Evolutionary conservation across 2,797 vertebrate species (phyloP).

Genomic region (Acipenser transmontanus): DNA sequence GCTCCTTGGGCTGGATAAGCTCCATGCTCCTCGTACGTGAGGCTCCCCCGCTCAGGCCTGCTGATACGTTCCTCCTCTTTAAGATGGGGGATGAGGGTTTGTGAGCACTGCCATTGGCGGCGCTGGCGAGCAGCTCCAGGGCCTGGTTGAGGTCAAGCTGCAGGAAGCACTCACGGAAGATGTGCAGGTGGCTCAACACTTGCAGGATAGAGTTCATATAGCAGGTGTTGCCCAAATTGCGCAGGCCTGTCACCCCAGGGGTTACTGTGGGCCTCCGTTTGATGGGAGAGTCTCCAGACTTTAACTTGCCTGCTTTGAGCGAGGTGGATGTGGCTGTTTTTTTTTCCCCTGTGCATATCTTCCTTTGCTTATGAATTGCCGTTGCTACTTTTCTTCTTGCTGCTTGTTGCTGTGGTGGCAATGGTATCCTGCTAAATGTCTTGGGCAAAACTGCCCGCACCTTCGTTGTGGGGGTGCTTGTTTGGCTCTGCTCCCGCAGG

Average conservation of each 20-base stretch:
- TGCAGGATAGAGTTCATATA: slow-evolving; percentile 98
- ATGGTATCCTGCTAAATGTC: slow-evolving; percentile 19
- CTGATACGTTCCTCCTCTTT: slow-evolving; percentile 58
- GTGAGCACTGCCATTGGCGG: slow-evolving; percentile 64
- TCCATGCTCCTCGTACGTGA: slow-evolving; percentile 82
- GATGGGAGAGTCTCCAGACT: slow-evolving; percentile 60
- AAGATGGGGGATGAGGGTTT: slow-evolving; percentile 27
- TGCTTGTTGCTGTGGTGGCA: slow-evolving; percentile 27
- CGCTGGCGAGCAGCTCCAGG: slow-evolving; percentile 78
- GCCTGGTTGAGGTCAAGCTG: slow-evolving; percentile 87
- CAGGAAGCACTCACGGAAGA: slow-evolving; percentile 94
- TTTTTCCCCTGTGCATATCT: slow-evolving; percentile 24
- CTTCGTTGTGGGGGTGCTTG: slow-evolving; percentile 3
- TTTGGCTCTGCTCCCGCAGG: slow-evolving; percentile 61
- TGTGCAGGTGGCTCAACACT: slow-evolving; percentile 90
- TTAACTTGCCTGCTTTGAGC: slow-evolving; percentile 37
- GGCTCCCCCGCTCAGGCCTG: slow-evolving; percentile 77
- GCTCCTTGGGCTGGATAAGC: slow-evolving; percentile 89
- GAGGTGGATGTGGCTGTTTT: slow-evolving; percentile 33
- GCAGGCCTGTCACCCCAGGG: slow-evolving; percentile 91
- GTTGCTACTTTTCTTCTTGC: slow-evolving; percentile 23
- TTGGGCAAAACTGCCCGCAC: slow-evolving; percentile 24
- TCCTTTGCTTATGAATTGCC: slow-evolving; percentile 9
- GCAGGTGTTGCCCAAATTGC: slow-evolving; percentile 95
- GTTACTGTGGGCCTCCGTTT: slow-evolving; percentile 79